Evolutionary conservation across 2,888 invertebrate species (phyloP).

Genomic region (Mycogona germanica): DNA sequence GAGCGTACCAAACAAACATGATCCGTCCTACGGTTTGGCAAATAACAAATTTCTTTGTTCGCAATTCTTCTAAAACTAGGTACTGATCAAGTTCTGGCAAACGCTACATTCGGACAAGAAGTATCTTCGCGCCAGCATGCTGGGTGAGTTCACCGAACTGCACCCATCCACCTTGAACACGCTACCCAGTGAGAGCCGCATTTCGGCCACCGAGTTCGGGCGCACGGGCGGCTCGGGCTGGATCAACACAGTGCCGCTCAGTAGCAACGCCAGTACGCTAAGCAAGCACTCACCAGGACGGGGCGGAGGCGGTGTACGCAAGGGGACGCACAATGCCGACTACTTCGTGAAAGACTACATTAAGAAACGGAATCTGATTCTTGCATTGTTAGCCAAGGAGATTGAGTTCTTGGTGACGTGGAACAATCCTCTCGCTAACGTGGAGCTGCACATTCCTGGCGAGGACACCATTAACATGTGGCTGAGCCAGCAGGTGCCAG

Average conservation of each 20-base stretch:
- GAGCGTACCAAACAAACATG: too few relatives aligned
- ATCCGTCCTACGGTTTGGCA: too few relatives aligned
- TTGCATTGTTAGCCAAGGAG: constrained; percentile 84
- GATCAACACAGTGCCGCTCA: constrained; percentile 85
- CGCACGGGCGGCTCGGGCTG: constrained; percentile 49
- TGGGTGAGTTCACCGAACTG: constrained; percentile 42
- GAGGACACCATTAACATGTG: constrained; percentile 82
- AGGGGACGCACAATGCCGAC: constrained; percentile 43
- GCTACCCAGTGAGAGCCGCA: constrained; percentile 3
- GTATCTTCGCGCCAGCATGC: constrained; percentile 68
- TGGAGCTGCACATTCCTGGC: constrained; percentile 55
- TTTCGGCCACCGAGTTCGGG: constrained; percentile 26
- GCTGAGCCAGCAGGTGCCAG: constrained; percentile 74
- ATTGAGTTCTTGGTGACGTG: constrained; percentile 89
- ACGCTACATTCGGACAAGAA: constrained; percentile 89
- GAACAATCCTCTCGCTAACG: constrained; percentile 79
- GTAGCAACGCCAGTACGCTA: constrained; percentile 51
- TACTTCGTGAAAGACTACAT: constrained; percentile 89
- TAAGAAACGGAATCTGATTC: constrained; percentile 81
- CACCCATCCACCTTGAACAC: neutral
- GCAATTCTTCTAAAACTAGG: too few relatives aligned
- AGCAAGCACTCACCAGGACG: constrained; percentile 39
- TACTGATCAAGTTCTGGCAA: constrained; percentile 89
- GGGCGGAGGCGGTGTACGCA: constrained; percentile 39
- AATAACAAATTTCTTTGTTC: too few relatives aligned